A percentile compares a stretch with the other conserved stretches of the same genome.
phyloP scores from a whole-genome alignment of 2,888 invertebrate species.

The Frankliniella intonsa region DNA sequence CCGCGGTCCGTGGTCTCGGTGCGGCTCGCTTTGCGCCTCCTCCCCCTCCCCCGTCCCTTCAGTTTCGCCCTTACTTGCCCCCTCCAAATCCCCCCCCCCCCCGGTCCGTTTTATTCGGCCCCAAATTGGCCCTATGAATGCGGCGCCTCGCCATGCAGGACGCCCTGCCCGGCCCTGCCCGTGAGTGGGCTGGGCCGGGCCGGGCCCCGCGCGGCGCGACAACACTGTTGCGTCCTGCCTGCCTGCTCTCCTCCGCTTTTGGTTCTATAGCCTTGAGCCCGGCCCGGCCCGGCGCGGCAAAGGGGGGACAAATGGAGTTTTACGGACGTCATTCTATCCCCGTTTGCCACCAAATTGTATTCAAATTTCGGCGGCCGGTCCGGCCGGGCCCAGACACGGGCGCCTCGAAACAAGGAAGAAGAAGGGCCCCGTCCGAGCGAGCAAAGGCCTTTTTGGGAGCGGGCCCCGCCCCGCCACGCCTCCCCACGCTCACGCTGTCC shows the following conservation, averaged over 20 bases:
- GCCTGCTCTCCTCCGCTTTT: not conserved
- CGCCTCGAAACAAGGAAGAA: not conserved
- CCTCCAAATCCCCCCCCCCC: not conserved
- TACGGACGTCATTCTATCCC: constrained; percentile 12
- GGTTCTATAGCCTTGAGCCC: not conserved
- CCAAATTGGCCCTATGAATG: not conserved
- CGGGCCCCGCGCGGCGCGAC: not conserved
- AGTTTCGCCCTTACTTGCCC: no score
- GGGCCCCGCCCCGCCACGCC: not conserved
- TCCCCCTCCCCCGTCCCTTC: no score
- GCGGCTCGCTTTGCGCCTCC: no score
- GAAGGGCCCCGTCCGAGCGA: no score
- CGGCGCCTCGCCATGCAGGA: no score
- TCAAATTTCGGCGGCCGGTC: constrained; percentile 1
- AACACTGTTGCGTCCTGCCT: not conserved
- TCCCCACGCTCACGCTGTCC: not conserved
- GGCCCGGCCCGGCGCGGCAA: not conserved
- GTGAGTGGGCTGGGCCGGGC: no score
- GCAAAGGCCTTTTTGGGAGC: not conserved
- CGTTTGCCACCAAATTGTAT: constrained; percentile 25
- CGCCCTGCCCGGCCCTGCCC: no score
- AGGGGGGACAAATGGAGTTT: not conserved
- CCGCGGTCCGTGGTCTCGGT: no score
- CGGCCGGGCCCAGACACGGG: not conserved
- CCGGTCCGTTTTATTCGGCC: not conserved